These are phyloP conservation scores for Diacarnus erythraeanus DNA, from an alignment of 37 sponge, comb jelly and placozoan species.

Conservation along the genomic window DNA sequence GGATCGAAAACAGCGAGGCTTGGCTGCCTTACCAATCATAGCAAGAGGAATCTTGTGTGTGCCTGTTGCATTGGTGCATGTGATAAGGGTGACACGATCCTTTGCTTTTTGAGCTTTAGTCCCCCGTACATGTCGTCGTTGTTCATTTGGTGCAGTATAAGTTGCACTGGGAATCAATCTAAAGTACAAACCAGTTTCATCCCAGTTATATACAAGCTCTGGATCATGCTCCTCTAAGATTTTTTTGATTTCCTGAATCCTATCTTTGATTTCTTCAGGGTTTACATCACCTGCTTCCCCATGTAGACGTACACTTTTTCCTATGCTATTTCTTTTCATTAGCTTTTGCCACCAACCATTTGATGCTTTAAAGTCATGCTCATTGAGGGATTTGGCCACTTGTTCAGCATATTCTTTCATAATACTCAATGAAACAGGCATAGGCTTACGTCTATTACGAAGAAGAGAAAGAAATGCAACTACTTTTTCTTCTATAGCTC, in stretches of 20 bases:
- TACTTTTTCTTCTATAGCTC: not conserved
- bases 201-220: not conserved
- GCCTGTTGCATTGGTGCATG: not conserved
- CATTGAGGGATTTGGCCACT: constrained; percentile 4
- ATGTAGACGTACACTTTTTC: constrained; percentile 5
- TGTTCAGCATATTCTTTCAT: constrained; percentile 14
- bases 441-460: not conserved
- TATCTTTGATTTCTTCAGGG: not conserved
- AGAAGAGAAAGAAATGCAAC: not conserved
- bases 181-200: constrained; percentile 6
- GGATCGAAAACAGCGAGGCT: constrained; percentile 16
- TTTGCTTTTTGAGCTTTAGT: not conserved
- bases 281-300: constrained; percentile 4
- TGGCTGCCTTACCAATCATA: constrained; percentile 10
- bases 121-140: not conserved
- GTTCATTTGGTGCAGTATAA: not conserved
- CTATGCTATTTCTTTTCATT: not conserved
- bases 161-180: constrained; percentile 10
- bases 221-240: not conserved
- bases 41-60: constrained; percentile 14
- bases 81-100: constrained; percentile 7
- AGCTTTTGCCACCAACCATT: not conserved
- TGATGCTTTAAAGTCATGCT: constrained; percentile 1
- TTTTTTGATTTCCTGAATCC: not conserved
- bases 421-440: constrained; percentile 8